Evolutionary conservation across 35 echinoderm and acorn worm species (phyloP), one percentile per base, ranked within the genome.

Genomic region (Hemicentrotus pulcherrimus): DNA sequence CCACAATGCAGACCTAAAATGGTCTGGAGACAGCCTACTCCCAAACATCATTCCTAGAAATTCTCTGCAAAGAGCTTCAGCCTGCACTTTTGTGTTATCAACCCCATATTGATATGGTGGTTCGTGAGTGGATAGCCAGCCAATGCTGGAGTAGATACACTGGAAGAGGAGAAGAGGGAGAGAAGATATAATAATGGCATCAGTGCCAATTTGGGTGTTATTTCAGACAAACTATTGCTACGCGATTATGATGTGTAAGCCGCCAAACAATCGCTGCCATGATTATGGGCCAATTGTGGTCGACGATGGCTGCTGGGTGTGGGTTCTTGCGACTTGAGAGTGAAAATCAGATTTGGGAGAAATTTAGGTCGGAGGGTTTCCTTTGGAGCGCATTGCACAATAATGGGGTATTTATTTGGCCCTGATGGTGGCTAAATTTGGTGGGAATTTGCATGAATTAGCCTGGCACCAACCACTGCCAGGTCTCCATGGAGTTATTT

Each of bases 181-280:
- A 90, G 88, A 32, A 28, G 88, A 93, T 58, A 58, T 93, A 93
- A 93, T 93, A 93, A 93, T 52, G 15, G 91, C 91, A 93, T 93
- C 91, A 93, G 35, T 50, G 91, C 46, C 91, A 93, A 93, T 93
- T 58, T 93, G 32, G 45, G 18, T 93, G 91, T 93, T 93, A 93
- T 93, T 93, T 93, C 91, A 93, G 91, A 93, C 91, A 93, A 55
- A 93, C 88, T 90, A 93, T 93, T 47, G 46, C 46, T 58, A 31
- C 48, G 45, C 48, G 46, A 93, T 93, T 93, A 93, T 93, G 91
- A 47, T 58, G 88, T 31, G 91, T 31, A 58, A 93, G 91, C 91
- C 48, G 91, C 46, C 91, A 58, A 47, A 93, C 91, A 47, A 93
- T 93, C 48, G 91, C 46, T 58, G 88, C 48, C 46, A 9, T 50